phyloP scores from a whole-genome alignment of 2,797 vertebrate genomes.

The Remorina albescens region DNA sequence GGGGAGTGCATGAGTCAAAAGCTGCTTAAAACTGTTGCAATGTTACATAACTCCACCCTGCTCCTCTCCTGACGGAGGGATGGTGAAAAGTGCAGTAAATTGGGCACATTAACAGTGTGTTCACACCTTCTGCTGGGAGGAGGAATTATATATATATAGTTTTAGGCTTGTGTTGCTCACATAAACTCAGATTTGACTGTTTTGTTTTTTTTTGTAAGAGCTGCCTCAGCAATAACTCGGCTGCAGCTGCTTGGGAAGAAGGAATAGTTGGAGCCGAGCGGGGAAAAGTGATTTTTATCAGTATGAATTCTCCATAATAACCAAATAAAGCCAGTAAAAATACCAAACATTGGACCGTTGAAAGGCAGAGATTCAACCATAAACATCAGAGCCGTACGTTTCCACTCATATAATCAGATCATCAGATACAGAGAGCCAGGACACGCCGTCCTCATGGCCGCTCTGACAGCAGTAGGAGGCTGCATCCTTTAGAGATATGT shows the following conservation, averaged over 20 bases:
- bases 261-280: neutral
- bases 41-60: slow-evolving; percentile 12
- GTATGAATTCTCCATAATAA: neutral
- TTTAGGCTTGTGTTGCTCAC: slow-evolving; percentile 15
- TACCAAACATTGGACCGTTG: neutral
- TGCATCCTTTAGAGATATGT: no score
- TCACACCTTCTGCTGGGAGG: slow-evolving; percentile 34
- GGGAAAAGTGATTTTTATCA: neutral
- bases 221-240: neutral
- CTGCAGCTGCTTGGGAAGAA: neutral
- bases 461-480: no score
- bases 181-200: slow-evolving; percentile 3
- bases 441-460: no score
- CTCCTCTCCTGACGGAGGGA: slow-evolving; percentile 13
- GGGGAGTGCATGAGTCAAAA: slow-evolving; percentile 35
- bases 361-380: neutral
- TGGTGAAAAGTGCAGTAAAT: slow-evolving; percentile 34
- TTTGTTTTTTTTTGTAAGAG: slow-evolving; percentile 1
- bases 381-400: no score
- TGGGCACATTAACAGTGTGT: slow-evolving; percentile 30
- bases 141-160: slow-evolving; percentile 10
- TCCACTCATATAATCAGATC: no score
- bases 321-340: neutral
- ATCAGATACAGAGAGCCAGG: neutral
- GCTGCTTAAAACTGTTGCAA: slow-evolving; percentile 40